phyloP scores from a whole-genome alignment of 2,888 invertebrate genomes.

The Limulus polyphemus region DNA sequence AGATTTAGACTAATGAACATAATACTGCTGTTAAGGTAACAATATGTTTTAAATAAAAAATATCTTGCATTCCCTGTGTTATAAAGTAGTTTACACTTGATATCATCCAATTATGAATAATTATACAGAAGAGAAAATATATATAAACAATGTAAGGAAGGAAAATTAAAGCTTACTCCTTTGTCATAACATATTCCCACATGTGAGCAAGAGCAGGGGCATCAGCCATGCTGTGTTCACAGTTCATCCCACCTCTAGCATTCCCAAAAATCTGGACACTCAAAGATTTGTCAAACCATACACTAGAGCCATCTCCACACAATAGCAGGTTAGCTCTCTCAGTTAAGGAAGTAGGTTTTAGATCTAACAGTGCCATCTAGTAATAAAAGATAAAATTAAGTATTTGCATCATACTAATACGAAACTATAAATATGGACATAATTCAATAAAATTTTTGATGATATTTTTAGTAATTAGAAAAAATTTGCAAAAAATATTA shows the following conservation, averaged over 20 bases:
- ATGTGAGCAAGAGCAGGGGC: slow-evolving; percentile 41
- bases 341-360: slow-evolving; percentile 31
- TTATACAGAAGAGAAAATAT: background rate
- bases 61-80: no score
- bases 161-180: slow-evolving; percentile 37
- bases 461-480: no score
- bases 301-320: slow-evolving; percentile 38
- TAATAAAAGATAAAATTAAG: no score
- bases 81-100: no score
- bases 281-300: slow-evolving; percentile 43
- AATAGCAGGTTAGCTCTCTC: slow-evolving; percentile 37
- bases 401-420: no score
- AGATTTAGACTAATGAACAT: no score
- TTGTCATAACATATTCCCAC: slow-evolving; percentile 38
- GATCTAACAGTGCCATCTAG: slow-evolving; percentile 34
- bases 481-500: background rate
- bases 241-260: slow-evolving; percentile 40
- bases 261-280: slow-evolving; percentile 38
- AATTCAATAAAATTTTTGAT: no score
- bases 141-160: background rate
- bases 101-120: no score
- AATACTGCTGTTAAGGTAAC: no score
- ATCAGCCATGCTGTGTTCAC: slow-evolving; percentile 42
- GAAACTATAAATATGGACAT: no score
- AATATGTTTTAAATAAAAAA: no score